Base-by-base conservation (phyloP, 2,888 invertebrate genomes). In the Pammene fasciana region DNA sequence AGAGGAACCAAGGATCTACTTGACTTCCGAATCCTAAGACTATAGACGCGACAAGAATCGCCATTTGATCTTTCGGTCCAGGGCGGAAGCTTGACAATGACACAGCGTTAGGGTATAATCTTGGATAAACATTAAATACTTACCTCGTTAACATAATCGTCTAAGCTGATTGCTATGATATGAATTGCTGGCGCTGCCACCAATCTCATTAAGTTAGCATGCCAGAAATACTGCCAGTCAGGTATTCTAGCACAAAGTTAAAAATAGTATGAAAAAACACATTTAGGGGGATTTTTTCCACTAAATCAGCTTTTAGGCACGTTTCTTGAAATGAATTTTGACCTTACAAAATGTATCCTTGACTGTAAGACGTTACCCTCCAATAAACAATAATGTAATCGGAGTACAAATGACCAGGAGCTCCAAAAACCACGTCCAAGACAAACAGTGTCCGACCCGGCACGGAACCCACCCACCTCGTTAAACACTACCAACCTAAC, bases 401-500 rank as follows among this genome's bases (percentile, higher is more conserved):
- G 45, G 45, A 59, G 45, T 45, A 65, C 68, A 64, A 65, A 68
- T 65, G 64, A 65, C 64, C 64, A 64, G 68, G 64, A 68, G 68
- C 57, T 65, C 68, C 59, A 68, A 62, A 68, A 68, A 68, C 57
- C 50, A 16, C 16, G 18, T 64, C 68, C 57, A 68, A 65, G 57
- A 68, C 68, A 64, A 65, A 65, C 68, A 64, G 56, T 18, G 66
- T 26, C 48, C 67, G 34, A 46, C 54, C 60, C 61, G 54, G 62
- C 56, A 57, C 36, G 43, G 34, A 68, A 65, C 68, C 68, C 68
- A 68, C 68, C 68, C 68, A 68, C 68, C 68, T 68, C 57, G 68
- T 68, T 68, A 65, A 55, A 46, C 8, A 43, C n/a, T 36, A 38
- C 14, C 26, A n/a, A 13, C 46, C 26, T 26, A 9, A 38, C 18